These are phyloP conservation scores for Adineta ricciae DNA, from an alignment of 2,888 invertebrate species.

Conservation along the genomic window DNA sequence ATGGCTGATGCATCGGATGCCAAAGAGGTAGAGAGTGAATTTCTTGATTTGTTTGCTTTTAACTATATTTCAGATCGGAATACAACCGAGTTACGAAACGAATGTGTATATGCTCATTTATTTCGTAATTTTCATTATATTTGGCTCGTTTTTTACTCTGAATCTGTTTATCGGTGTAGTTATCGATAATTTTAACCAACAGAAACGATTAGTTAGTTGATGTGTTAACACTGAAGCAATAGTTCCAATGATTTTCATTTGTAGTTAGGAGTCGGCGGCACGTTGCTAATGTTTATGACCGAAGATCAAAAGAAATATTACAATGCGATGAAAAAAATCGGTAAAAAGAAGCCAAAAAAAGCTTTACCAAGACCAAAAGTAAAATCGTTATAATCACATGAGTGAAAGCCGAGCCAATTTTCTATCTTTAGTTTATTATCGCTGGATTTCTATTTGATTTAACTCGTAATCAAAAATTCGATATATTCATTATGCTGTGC, in stretches of 20 bases:
- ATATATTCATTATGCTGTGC: slow-evolving; percentile 97
- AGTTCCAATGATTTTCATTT: background rate
- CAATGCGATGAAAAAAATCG: slow-evolving; percentile 99
- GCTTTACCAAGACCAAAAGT: slow-evolving; percentile 94
- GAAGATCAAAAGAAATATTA: slow-evolving; percentile 99
- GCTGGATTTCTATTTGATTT: slow-evolving; percentile 76
- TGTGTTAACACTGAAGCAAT: background rate
- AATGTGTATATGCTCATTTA: slow-evolving; percentile 74
- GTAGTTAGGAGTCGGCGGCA: slow-evolving; percentile 22
- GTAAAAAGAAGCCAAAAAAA: slow-evolving; percentile 91
- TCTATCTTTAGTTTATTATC: slow-evolving; percentile 21
- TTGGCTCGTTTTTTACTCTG: slow-evolving; percentile 96
- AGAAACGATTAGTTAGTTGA: slow-evolving; percentile 75
- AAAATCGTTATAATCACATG: background rate
- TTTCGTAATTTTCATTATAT: slow-evolving; percentile 98
- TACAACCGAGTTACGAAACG: slow-evolving; percentile 83
- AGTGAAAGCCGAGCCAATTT: background rate
- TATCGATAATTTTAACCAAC: slow-evolving; percentile 98
- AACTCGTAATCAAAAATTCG: slow-evolving; percentile 94
- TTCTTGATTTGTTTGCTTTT: background rate
- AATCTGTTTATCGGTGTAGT: slow-evolving; percentile 99
- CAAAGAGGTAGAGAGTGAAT: slow-evolving; percentile 36
- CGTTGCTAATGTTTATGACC: slow-evolving; percentile 94
- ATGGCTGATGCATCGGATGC: slow-evolving; percentile 76
- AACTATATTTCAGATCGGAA: slow-evolving; percentile 51